Base-by-base conservation (phyloP, 2,113 vertebrate species). In the Turnix velox region DNA sequence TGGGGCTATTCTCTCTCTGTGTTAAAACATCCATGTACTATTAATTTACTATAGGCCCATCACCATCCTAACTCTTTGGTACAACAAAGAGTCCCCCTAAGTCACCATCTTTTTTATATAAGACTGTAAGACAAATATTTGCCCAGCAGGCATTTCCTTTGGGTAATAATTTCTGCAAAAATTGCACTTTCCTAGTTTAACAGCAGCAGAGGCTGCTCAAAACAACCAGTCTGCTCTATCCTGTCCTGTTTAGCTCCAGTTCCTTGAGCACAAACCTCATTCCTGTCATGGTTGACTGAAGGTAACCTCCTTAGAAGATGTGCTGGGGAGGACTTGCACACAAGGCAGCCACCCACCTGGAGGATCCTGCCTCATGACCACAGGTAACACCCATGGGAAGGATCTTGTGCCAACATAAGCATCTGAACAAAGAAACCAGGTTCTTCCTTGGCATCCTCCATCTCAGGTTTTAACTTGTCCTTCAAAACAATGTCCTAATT, bases 81-180 rank as follows among this genome's bases (percentile, higher is more conserved):
- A 74, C 28, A 45, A 51, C 28, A 31, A 61, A 52, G 45, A 88
- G 40, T 30, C 31, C 12, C 15, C 20, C 7, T 46, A 65, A 69
- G 48, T 31, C 58, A 65, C 18, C 27, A n/a, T 8, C n/a, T 14
- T 23, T 76, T 80, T 52, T 43, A n/a, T 19, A 24, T 28, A 62
- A 28, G 73, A 6, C 33, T 31, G 45, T 22, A 87, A 61, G 2
- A 2, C 22, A 54, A 54, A 46, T 10, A 62, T 28, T 82, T 67
- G 18, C 79, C 30, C 0, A 1, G 12, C 39, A n/a, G 35, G 65
- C 51, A 58, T 49, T 39, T 25, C 12, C 39, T 74, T 35, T 0
- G 0, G 31, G 25, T 74, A 67, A 39, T 0, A 0, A 2, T 45
- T 75, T 16, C 42, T 81, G 77, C 45, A 74, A 74, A 92, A 45